Percentiles rank a stretch among this genome's conserved stretches.
Evolutionary conservation across 2,797 vertebrate genomes (phyloP).

Genomic region (Gymnoscopelus braueri): DNA sequence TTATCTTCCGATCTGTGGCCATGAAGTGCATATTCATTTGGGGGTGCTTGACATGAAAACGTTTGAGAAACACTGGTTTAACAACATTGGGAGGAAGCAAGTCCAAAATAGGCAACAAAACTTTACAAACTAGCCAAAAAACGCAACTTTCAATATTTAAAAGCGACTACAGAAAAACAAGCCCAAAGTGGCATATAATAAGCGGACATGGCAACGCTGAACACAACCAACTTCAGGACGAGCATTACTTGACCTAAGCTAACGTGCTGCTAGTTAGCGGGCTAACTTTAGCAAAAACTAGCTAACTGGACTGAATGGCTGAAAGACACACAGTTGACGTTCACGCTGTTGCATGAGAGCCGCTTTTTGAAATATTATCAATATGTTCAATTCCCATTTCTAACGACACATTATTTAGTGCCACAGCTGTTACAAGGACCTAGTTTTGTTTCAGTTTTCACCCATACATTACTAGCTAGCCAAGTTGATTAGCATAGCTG

Average conservation of each 20-base stretch:
- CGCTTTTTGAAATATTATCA: too few relatives aligned
- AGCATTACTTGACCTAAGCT: slow-evolving; percentile 58
- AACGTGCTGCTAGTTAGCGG: slow-evolving; percentile 34
- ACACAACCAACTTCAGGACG: slow-evolving; percentile 57
- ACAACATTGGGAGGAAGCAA: too few relatives aligned
- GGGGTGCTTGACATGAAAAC: too few relatives aligned
- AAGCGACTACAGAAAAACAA: slow-evolving; percentile 13
- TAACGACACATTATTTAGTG: too few relatives aligned
- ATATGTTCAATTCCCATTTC: too few relatives aligned
- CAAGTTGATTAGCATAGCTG: too few relatives aligned
- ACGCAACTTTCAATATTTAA: slow-evolving; percentile 7
- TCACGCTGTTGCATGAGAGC: slow-evolving; percentile 43
- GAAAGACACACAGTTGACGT: slow-evolving; percentile 31
- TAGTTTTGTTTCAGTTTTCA: too few relatives aligned
- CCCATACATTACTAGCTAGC: too few relatives aligned
- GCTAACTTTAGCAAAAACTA: slow-evolving; percentile 67
- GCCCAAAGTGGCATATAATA: neutral
- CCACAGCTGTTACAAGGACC: too few relatives aligned
- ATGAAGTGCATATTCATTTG: too few relatives aligned
- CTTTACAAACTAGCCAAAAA: neutral
- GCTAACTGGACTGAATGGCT: slow-evolving; percentile 63
- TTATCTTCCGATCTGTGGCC: too few relatives aligned
- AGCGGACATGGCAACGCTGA: slow-evolving; percentile 11
- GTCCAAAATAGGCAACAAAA: too few relatives aligned
- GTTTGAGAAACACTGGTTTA: neutral